Evolutionary conservation across 2,797 vertebrate species (phyloP), one percentile per base, ranked within the genome.

Genomic region (Ibycter americanus): DNA sequence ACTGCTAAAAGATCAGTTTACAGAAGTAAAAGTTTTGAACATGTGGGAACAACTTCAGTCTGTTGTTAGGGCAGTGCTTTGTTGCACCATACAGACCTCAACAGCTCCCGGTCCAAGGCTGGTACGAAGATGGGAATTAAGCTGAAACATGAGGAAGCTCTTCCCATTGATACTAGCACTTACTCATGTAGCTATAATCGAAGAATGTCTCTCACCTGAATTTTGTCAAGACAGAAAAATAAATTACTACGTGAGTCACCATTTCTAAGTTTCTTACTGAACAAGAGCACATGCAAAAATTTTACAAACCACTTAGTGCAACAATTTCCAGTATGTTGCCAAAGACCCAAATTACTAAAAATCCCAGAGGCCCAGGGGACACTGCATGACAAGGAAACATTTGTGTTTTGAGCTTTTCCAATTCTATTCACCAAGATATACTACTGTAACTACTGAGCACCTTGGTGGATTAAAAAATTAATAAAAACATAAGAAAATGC

Each of bases 321-420:
- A 51, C n/a, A 5, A 26, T 81, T 76, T 77, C 27, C 49, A 72
- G 27, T 14, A 15, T 1, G 0, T n/a, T 91, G n/a, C 55, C n/a
- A 29, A 66, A 81, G 42, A 77, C 21, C 13, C 14, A 38, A 25
- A 31, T 27, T n/a, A 38, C 38, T n/a, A 32, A 81, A 90, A 66
- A 83, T 4, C 6, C 8, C 51, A 13, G 3, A 6, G 22, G 51
- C 15, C 51, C 21, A 22, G 46, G 12, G 0, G 0, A 32, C 29
- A 36, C 29, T 36, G 23, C 56, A 19, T 27, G 18, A 19, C 22
- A 81, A 26, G 44, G 70, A 89, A 86, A 47, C 31, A 18, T 71
- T 73, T 17, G 5, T 52, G n/a, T 25, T 91, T 47, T 52, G 51
- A 93, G 42, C 8, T 67, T 46, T 52, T 62, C 25, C 51, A 61